Evolutionary conservation across 1,140 invertebrate genomes (phyloP).

Genomic region (Cyclargus thomasi): DNA sequence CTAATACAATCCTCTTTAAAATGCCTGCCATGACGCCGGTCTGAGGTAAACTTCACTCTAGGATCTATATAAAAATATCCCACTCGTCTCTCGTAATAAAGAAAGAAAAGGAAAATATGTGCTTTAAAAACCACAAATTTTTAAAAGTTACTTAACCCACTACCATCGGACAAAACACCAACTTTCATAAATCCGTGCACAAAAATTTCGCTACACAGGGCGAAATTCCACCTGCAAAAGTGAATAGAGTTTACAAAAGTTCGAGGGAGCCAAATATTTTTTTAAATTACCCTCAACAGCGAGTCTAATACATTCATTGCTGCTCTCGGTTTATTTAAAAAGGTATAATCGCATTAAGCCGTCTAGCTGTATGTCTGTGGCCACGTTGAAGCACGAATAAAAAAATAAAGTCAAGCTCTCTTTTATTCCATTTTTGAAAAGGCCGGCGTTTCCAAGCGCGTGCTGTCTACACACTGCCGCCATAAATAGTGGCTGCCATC

Average conservation of each 20-base stretch:
- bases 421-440: conserved; percentile 13
- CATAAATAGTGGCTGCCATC: conserved; percentile 4
- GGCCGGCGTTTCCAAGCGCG: neutral
- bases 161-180: no score
- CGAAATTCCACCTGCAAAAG: no score
- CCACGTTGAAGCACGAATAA: neutral
- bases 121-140: no score
- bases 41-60: no score
- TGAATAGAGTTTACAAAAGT: neutral
- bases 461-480: neutral
- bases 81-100: no score
- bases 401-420: conserved; percentile 4
- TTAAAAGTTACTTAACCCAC: no score
- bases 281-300: neutral
- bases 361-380: neutral
- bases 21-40: no score
- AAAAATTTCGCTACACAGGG: neutral
- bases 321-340: neutral
- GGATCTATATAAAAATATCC: no score
- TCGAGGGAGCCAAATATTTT: neutral
- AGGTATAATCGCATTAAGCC: neutral
- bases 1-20: no score
- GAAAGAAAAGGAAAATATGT: no score
- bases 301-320: neutral
- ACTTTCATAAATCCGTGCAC: neutral